These are phyloP conservation scores for Drosophila funebris DNA, from an alignment of 1,140 invertebrate species.

Conservation along the genomic window DNA sequence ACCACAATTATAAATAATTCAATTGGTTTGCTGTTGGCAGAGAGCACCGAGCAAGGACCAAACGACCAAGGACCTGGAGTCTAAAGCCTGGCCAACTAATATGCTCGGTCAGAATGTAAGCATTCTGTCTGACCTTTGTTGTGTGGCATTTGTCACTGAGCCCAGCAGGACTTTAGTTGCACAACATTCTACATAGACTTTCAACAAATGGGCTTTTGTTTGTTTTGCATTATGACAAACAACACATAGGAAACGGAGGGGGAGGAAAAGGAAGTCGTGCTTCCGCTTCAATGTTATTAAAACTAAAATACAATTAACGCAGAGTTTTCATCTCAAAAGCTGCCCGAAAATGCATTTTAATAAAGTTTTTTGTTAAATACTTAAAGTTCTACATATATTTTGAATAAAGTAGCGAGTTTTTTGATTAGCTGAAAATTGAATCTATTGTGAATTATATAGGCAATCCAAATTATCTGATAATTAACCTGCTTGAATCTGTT, in stretches of 20 bases:
- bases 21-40: background rate
- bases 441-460: no score
- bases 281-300: background rate
- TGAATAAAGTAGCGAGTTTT: no score
- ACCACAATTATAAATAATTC: constrained; percentile 22
- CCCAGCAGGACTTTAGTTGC: background rate
- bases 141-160: constrained; percentile 1
- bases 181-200: background rate
- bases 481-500: no score
- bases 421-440: no score
- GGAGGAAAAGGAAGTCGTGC: background rate
- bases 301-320: background rate
- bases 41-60: background rate
- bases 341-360: no score
- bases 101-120: background rate
- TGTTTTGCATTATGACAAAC: background rate
- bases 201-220: background rate
- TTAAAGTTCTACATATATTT: no score
- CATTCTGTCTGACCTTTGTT: constrained; percentile 9
- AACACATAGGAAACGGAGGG: background rate
- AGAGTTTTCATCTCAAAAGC: background rate
- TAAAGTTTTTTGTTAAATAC: no score
- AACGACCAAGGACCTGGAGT: no score
- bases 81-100: constrained; percentile 3
- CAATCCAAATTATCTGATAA: no score